Evolutionary conservation across 1,140 invertebrate genomes (phyloP), one percentile per base, ranked within the genome.

Genomic region (Ganaspis sp.): DNA sequence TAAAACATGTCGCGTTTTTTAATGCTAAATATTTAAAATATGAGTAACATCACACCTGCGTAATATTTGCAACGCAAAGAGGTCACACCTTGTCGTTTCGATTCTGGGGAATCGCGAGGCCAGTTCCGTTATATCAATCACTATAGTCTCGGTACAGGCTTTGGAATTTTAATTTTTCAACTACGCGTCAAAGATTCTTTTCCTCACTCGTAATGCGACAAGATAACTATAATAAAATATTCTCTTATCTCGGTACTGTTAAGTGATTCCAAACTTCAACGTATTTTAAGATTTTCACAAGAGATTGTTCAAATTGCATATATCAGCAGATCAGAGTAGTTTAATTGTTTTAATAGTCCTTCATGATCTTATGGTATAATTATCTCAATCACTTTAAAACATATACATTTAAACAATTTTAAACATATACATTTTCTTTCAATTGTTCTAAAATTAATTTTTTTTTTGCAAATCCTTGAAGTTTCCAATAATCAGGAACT

Each of bases 111-210:
- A 29, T 64, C 23, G 54, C 54, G 54, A 64, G 54, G 54, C 54
- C 54, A 64, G 54, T 64, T 64, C 54, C 54, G 54, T 64, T 64
- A 58, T 58, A 29, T 26, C 54, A 29, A 64, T 64, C 23, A 49
- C 42, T 17, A 29, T 49, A 45, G 11, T 45, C 3, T 58, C 19
- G 23, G 42, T 49, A 49, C 42, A 5, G 12, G 21, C 53, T 58
- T 58, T 26, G 21, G 54, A 12, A 64, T 64, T 29, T 64, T 5
- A 29, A 64, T 64, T 64, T 29, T 58, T 26, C 23, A 29, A 64
- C 26, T 64, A 0, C 58, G 12, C 58, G 23, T 64, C 23, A 64
- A 64, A 64, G 26, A 17, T n/a, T 26, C 15, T 64, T 29, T 64
- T 34, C 15, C 58, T 19, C n/a, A 17, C 58, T 15, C 0, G 11